phyloP scores from a whole-genome alignment of 2,797 vertebrate species.

The Microctenopoma lineatum region DNA sequence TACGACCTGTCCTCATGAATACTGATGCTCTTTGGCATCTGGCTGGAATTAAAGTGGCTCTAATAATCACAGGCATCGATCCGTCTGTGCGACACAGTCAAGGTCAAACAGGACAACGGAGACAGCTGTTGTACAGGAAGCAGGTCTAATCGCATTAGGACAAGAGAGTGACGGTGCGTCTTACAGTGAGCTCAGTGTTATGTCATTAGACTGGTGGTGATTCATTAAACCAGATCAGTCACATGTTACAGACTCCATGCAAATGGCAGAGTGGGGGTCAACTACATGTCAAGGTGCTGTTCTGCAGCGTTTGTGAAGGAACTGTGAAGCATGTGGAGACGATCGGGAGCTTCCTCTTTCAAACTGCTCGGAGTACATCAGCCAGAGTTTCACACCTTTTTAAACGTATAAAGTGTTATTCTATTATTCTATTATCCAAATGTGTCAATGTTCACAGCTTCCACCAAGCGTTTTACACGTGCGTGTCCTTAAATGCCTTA shows the following conservation, averaged over 20 bases:
- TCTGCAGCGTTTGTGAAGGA: constrained; percentile 3
- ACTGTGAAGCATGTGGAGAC: neutral
- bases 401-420: too few relatives aligned
- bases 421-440: too few relatives aligned
- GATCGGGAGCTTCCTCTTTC: neutral
- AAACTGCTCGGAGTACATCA: too few relatives aligned
- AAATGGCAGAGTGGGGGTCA: neutral
- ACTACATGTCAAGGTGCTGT: neutral
- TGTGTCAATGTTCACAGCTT: too few relatives aligned
- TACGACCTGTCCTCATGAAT: constrained; percentile 58
- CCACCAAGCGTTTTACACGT: too few relatives aligned
- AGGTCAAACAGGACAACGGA: constrained; percentile 65
- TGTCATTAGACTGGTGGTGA: neutral
- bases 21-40: constrained; percentile 60
- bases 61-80: constrained; percentile 74
- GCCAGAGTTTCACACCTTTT: too few relatives aligned
- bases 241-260: neutral
- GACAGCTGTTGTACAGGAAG: constrained; percentile 20
- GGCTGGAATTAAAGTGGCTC: constrained; percentile 63
- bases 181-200: constrained; percentile 21
- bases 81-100: constrained; percentile 44
- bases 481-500: too few relatives aligned
- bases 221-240: neutral
- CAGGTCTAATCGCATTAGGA: constrained; percentile 56
- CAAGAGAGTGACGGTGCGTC: constrained; percentile 35